Evolutionary conservation across 2,113 vertebrate genomes (phyloP).

Genomic region (Pampusana beccarii): DNA sequence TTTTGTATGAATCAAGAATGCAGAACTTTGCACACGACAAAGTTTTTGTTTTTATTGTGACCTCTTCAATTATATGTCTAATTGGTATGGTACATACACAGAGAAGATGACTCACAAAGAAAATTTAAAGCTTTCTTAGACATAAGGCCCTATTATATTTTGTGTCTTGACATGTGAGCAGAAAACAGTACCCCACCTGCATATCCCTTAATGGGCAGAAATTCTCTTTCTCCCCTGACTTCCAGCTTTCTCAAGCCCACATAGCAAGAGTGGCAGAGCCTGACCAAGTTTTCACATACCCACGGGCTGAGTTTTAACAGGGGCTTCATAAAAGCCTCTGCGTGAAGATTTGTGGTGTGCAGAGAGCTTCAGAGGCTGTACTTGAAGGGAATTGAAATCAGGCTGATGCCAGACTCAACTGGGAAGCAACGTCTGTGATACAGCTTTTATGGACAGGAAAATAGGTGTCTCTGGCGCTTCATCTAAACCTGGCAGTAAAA

Average conservation of each 20-base stretch:
- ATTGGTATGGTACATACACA: not conserved
- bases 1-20: not conserved
- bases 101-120: not conserved
- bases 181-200: not conserved
- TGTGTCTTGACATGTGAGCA: not conserved
- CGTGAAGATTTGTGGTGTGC: not conserved
- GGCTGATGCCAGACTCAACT: not conserved
- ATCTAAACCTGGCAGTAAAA: not conserved
- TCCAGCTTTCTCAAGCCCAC: not conserved
- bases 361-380: not conserved
- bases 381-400: not conserved
- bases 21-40: not conserved
- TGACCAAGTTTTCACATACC: not conserved
- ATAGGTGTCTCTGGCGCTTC: rapidly evolving
- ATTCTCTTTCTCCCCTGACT: not conserved
- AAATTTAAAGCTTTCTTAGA: not conserved
- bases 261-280: not conserved
- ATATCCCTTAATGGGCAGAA: not conserved
- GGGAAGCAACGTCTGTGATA: not conserved
- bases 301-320: not conserved
- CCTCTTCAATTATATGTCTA: not conserved
- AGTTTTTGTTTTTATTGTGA: not conserved
- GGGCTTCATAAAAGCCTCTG: not conserved
- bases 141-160: not conserved
- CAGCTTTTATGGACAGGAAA: not conserved